phyloP scores from a whole-genome alignment of 2,888 invertebrate genomes.

The Linnaemya tessellans region DNA sequence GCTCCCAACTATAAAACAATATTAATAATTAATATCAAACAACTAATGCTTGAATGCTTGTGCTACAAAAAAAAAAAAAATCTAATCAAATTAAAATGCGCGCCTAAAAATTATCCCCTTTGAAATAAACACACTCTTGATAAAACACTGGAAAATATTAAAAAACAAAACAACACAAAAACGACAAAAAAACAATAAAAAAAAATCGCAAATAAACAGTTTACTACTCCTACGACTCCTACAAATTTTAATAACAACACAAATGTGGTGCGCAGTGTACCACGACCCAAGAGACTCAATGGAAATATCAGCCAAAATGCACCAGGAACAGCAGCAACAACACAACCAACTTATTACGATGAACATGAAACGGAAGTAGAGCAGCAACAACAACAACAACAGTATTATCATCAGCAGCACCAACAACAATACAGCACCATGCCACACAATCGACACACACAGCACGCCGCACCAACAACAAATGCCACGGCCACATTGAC shows the following conservation, averaged over 20 bases:
- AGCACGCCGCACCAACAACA: slow-evolving; percentile 54
- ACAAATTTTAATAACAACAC: slow-evolving; percentile 86
- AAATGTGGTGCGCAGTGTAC: slow-evolving; percentile 84
- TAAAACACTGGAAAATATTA: slow-evolving; percentile 44
- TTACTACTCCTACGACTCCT: slow-evolving; percentile 84
- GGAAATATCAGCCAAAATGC: slow-evolving; percentile 80
- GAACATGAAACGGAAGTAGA: slow-evolving; percentile 83
- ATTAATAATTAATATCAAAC: slow-evolving; percentile 53
- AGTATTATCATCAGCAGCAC: slow-evolving; percentile 79
- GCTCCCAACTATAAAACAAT: slow-evolving; percentile 47
- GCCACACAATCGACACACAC: slow-evolving; percentile 76
- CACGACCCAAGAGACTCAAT: slow-evolving; percentile 83
- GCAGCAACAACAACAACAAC: slow-evolving; percentile 75
- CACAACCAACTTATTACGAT: slow-evolving; percentile 79
- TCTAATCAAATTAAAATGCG: slow-evolving; percentile 22
- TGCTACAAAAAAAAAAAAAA: slow-evolving; percentile 47
- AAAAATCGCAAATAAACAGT: slow-evolving; percentile 75
- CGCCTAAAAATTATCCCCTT: slow-evolving; percentile 34
- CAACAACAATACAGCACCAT: slow-evolving; percentile 83
- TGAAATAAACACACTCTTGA: slow-evolving; percentile 55
- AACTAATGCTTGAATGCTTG: slow-evolving; percentile 71
- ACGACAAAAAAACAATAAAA: slow-evolving; percentile 21
- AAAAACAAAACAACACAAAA: slow-evolving; percentile 24
- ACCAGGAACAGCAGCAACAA: slow-evolving; percentile 78
- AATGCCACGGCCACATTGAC: slow-evolving; percentile 53